Conservation (phyloP, 92 coral and sea anemone species). For the Porites lobata region DNA sequence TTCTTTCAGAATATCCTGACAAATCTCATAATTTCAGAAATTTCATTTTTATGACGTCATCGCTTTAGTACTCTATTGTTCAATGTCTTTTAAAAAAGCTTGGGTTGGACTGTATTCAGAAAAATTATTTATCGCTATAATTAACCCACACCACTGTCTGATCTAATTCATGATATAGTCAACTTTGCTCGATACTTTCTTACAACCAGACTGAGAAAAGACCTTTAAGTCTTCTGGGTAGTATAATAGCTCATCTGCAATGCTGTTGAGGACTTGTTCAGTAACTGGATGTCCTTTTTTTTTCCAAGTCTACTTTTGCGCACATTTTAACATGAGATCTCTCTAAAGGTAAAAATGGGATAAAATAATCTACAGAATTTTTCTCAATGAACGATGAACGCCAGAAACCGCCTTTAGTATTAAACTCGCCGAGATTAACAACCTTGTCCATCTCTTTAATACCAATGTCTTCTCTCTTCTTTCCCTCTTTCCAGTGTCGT, state of each 20-base stretch:
- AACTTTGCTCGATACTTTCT: conserved; percentile 92
- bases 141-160: not conserved
- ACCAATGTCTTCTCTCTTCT: conserved; percentile 73
- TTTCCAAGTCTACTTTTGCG: conserved; percentile 76
- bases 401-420: conserved; percentile 90
- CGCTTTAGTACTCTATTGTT: no score
- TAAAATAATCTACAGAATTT: conserved; percentile 84
- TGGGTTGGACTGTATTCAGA: not conserved
- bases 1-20: no score
- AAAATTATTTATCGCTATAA: not conserved
- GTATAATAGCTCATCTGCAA: conserved; percentile 89
- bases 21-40: no score
- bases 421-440: conserved; percentile 85
- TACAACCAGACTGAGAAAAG: conserved; percentile 93
- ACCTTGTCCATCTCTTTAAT: conserved; percentile 85
- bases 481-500: conserved; percentile 84
- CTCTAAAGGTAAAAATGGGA: conserved; percentile 93
- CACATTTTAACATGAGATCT: conserved; percentile 86
- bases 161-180: conserved; percentile 60
- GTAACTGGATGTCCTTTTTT: conserved; percentile 51
- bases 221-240: conserved; percentile 75
- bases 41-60: no score
- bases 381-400: conserved; percentile 86
- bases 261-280: conserved; percentile 62
- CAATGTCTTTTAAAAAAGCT: no score